Percentiles rank a stretch among this genome's conserved stretches.
Conservation (phyloP, 2,888 invertebrate species). For the Crematogaster levior region DNA sequence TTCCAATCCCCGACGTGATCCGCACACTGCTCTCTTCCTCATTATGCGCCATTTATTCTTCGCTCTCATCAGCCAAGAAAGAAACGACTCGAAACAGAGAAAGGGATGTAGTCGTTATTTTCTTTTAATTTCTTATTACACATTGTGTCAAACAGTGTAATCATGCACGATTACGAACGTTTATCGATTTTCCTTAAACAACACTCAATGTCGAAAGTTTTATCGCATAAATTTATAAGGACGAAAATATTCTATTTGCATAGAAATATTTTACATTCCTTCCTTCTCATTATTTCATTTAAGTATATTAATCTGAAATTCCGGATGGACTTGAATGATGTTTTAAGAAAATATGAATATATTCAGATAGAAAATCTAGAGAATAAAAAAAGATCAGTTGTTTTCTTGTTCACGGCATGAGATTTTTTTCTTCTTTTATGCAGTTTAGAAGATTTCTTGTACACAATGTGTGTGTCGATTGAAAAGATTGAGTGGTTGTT, state of each 20-base stretch:
- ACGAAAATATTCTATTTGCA: neutral
- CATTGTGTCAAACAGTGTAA: neutral
- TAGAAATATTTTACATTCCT: neutral
- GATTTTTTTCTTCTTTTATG: neutral
- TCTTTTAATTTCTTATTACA: neutral
- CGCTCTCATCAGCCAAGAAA: conserved; percentile 39
- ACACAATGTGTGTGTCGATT: neutral
- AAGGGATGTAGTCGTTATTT: neutral
- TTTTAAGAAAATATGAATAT: neutral
- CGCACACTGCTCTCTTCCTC: conserved; percentile 34
- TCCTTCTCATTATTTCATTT: neutral
- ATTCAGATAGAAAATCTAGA: neutral
- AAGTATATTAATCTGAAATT: neutral
- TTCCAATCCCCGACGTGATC: conserved; percentile 14
- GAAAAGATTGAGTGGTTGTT: conserved; percentile 17
- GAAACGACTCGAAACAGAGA: neutral
- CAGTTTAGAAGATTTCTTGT: neutral
- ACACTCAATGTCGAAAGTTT: neutral
- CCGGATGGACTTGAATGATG: neutral
- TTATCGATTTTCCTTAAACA: neutral
- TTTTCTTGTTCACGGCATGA: neutral
- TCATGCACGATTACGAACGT: neutral
- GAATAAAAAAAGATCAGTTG: neutral
- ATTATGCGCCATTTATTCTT: conserved; percentile 62
- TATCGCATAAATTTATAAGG: neutral